A percentile compares a stretch with the other conserved stretches of the same genome.
Conservation (phyloP, 2,888 invertebrate species). For the Drymonia ruficornis region DNA sequence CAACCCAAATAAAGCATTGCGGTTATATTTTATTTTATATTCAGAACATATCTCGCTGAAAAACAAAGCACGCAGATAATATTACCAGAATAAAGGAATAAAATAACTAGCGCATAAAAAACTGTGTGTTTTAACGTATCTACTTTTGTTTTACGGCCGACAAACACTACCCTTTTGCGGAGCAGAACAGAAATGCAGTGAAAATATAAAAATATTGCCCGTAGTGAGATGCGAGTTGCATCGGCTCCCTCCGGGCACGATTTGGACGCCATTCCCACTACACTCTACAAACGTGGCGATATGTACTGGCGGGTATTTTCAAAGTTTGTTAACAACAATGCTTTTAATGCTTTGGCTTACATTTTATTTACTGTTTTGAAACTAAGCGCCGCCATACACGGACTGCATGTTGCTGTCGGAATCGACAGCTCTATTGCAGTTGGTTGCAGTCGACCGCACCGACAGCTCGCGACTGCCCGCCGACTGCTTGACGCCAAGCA, state of each 20-base stretch:
- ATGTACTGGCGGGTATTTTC: conserved; percentile 14
- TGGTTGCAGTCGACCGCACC: no score
- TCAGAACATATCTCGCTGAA: neutral
- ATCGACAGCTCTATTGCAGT: no score
- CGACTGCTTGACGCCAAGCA: no score
- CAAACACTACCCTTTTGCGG: conserved; percentile 62
- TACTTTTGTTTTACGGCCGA: conserved; percentile 63
- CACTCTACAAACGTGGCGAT: conserved; percentile 20
- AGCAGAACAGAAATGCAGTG: conserved; percentile 61
- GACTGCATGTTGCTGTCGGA: no score
- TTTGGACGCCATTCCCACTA: conserved; percentile 51
- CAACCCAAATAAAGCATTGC: neutral
- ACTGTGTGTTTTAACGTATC: conserved; percentile 49
- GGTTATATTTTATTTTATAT: neutral
- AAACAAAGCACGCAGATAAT: conserved; percentile 15
- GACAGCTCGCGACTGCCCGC: no score
- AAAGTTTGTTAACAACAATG: no score
- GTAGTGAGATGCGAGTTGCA: conserved; percentile 64
- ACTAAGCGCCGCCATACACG: no score
- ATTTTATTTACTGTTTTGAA: no score
- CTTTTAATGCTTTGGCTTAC: no score
- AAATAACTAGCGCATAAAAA: conserved; percentile 47
- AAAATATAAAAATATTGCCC: conserved; percentile 71
- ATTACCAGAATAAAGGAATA: conserved; percentile 36
- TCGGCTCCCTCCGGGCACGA: conserved; percentile 56